Base-by-base conservation (phyloP, 2,113 vertebrate species). In the Psittacara wagleri region DNA sequence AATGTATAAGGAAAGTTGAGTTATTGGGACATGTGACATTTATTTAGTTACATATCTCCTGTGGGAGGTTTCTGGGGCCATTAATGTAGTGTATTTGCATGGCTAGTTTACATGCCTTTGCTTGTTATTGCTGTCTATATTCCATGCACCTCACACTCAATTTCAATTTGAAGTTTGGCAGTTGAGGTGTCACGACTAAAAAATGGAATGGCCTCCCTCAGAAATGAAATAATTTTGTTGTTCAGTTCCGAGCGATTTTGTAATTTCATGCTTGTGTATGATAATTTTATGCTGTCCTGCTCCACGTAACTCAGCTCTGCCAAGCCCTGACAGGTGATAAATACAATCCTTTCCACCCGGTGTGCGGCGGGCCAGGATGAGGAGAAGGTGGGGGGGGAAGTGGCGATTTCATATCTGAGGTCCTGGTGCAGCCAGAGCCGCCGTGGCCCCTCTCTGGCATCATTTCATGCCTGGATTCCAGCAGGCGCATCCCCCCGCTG, bases 221-320 rank as follows among this genome's bases (percentile, higher is more conserved):
- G 96, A 98, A 99, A 99, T 99, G 98, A 99, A 99, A 99, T 99
- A 98, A 99, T 99, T 99, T 99, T 99, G 99, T 99, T 99, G 99
- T 99, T 98, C 98, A 99, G 99, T 99, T 99, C 99, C 98, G 96
- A 99, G 99, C 98, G 98, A 99, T 99, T 99, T 99, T 99, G 99
- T 99, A 99, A 99, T 99, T 99, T 99, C 99, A 99, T 99, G 99
- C 99, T 99, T 99, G 99, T 99, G 99, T 99, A 99, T 99, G 99
- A 99, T 99, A 99, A 99, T 99, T 99, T 99, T 99, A 99, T 99
- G 99, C 99, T 99, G 99, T 99, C 99, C 99, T 99, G 99, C 99
- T 98, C 98, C 99, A 98, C 99, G 99, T 99, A 99, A 99, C 99
- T 99, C 99, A 99, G 98, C 98, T 97, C 99, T 99, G 99, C 99